Percentiles rank a stretch among this genome's conserved stretches.
Conservation (phyloP, 2,888 invertebrate genomes). For the Andricus quercusramuli region DNA sequence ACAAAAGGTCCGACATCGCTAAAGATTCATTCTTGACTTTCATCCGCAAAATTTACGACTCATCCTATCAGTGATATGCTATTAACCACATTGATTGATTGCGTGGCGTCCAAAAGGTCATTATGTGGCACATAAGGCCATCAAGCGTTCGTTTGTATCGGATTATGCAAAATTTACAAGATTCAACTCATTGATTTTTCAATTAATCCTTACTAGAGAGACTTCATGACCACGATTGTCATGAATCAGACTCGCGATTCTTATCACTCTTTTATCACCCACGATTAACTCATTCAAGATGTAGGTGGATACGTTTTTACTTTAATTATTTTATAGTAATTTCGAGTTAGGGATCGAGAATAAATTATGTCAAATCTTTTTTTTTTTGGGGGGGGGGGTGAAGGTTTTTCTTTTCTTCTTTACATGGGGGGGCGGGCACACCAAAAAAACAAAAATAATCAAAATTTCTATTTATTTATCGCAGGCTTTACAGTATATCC, state of each 20-base stretch:
- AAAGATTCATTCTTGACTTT: slow-evolving; percentile 10
- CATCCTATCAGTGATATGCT: neutral
- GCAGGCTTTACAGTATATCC: too few relatives aligned
- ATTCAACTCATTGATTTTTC: slow-evolving; percentile 2
- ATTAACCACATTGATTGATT: slow-evolving; percentile 24
- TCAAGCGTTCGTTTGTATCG: neutral
- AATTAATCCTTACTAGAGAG: neutral
- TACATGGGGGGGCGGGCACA: too few relatives aligned
- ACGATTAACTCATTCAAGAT: neutral
- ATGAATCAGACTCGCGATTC: neutral
- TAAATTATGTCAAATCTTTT: too few relatives aligned
- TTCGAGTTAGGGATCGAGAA: neutral
- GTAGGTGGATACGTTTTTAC: neutral
- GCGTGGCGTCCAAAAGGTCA: neutral
- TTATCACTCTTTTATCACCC: neutral
- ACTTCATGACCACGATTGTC: neutral
- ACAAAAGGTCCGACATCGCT: slow-evolving; percentile 20
- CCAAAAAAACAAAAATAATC: too few relatives aligned
- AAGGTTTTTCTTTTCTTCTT: too few relatives aligned
- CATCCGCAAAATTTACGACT: slow-evolving; percentile 17
- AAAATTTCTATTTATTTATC: too few relatives aligned
- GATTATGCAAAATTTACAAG: slow-evolving; percentile 19
- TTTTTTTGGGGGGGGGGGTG: too few relatives aligned
- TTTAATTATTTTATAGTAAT: neutral
- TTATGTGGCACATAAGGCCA: slow-evolving; percentile 6